Evolutionary conservation across 37 sponge, comb jelly and placozoan species (phyloP).

Genomic region (Petrosia ficiformis): DNA sequence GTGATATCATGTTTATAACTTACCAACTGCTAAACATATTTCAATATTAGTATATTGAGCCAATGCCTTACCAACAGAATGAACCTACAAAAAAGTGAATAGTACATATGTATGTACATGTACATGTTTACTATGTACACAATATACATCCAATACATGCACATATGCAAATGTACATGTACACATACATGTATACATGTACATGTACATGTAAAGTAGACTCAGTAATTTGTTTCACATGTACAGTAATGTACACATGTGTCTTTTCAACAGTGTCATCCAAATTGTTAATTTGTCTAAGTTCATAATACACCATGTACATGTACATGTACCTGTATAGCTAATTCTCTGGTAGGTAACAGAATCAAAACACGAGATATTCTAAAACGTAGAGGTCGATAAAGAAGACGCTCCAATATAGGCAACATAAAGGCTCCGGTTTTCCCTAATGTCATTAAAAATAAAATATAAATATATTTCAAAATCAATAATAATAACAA

Average conservation of each 20-base stretch:
- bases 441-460: too few relatives aligned
- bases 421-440: conserved; percentile 98
- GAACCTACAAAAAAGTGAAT: conserved; percentile 36
- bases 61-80: conserved; percentile 75
- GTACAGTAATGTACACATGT: too few relatives aligned
- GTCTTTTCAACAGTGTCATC: too few relatives aligned
- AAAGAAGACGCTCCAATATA: conserved; percentile 92
- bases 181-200: too few relatives aligned
- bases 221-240: too few relatives aligned
- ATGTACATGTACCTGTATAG: conserved; percentile 97
- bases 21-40: conserved; percentile 82
- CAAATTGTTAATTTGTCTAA: too few relatives aligned
- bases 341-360: conserved; percentile 96
- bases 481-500: too few relatives aligned
- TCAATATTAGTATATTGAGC: conserved; percentile 66
- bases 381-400: conserved; percentile 54
- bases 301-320: too few relatives aligned
- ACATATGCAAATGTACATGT: too few relatives aligned
- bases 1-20: conserved; percentile 16
- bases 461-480: not conserved
- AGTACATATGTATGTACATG: conserved; percentile 1
- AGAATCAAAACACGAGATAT: conserved; percentile 82
- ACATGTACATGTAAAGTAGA: too few relatives aligned
- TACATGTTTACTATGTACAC: too few relatives aligned
- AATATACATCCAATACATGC: too few relatives aligned